Base-by-base conservation (phyloP, 2,888 invertebrate genomes). In the Drosophila affinis region DNA sequence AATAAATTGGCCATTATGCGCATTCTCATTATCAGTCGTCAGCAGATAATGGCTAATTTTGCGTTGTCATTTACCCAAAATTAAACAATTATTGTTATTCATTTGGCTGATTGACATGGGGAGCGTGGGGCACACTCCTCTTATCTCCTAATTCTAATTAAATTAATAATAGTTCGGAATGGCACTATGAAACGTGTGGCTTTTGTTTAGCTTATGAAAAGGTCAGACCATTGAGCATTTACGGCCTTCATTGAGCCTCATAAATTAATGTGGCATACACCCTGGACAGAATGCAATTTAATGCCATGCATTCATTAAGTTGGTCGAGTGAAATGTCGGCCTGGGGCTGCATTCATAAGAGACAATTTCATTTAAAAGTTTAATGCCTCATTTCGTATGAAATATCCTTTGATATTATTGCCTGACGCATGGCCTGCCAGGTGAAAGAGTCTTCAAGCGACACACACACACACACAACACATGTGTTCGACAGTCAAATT, bases 1-100 rank as follows among this genome's bases (percentile, higher is more conserved):
- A 47, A 63, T 64, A 64, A 64, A 63, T 55, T 52, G 73, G 17
- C 64, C 70, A 70, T 62, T 55, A 70, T 21, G 27, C 34, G 49
- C 34, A 53, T 45, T 69, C 29, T 44, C 69, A 46, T 55, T 47
- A 52, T 68, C 68, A 24, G 68, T 3, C 47, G 29, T 32, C 45
- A 17, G 24, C 51, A 6, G 44, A 46, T 60, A 52, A 63, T 45
- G 61, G 53, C 24, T 71, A 60, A 70, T 71, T 70, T 59, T 17
- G 46, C 34, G 3, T 14, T 67, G 56, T 18, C 49, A 48, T 46
- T 70, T 47, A 3, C n/a, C n/a, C 52, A 21, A 17, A 52, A 53
- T 60, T 45, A 44, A 61, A 71, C 72, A 59, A 32, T 44, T 51
- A 55, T 51, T 45, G 53, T 5, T 5, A 48, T 39, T 46, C 39